These are phyloP conservation scores for Chaenodraco wilsoni DNA, from an alignment of 2,797 vertebrate species.

Conservation along the genomic window DNA sequence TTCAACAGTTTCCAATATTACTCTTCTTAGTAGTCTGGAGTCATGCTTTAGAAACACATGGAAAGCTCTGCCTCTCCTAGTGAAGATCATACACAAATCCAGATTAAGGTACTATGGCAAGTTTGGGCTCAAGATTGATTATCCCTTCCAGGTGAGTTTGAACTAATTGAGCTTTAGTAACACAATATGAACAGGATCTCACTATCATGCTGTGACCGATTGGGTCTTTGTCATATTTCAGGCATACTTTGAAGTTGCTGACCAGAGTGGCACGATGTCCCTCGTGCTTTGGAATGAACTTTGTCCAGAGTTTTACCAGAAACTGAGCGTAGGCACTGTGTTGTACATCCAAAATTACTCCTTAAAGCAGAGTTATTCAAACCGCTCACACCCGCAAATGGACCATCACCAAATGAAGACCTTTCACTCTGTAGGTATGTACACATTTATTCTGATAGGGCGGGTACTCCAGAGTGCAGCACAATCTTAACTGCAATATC, in stretches of 20 bases:
- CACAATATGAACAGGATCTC: background rate
- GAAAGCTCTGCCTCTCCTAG: conserved; percentile 86
- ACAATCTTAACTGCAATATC: background rate
- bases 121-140: conserved; percentile 84
- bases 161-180: background rate
- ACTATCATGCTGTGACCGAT: background rate
- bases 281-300: conserved; percentile 93
- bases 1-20: conserved; percentile 85
- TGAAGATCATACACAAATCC: conserved; percentile 91
- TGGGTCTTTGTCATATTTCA: conserved; percentile 61
- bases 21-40: conserved; percentile 85
- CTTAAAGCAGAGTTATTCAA: conserved; percentile 87
- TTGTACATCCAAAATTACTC: conserved; percentile 89
- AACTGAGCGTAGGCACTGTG: conserved; percentile 86
- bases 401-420: conserved; percentile 84
- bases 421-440: conserved; percentile 88
- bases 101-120: conserved; percentile 92
- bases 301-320: conserved; percentile 92
- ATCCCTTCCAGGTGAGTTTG: conserved; percentile 89
- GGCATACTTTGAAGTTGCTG: conserved; percentile 94
- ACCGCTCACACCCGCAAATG: conserved; percentile 86
- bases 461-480: background rate
- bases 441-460: background rate
- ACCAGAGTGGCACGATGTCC: conserved; percentile 90
- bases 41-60: conserved; percentile 73